These are phyloP conservation scores for Piprites chloris DNA, from an alignment of 2,113 vertebrate genomes.

Conservation along the genomic window DNA sequence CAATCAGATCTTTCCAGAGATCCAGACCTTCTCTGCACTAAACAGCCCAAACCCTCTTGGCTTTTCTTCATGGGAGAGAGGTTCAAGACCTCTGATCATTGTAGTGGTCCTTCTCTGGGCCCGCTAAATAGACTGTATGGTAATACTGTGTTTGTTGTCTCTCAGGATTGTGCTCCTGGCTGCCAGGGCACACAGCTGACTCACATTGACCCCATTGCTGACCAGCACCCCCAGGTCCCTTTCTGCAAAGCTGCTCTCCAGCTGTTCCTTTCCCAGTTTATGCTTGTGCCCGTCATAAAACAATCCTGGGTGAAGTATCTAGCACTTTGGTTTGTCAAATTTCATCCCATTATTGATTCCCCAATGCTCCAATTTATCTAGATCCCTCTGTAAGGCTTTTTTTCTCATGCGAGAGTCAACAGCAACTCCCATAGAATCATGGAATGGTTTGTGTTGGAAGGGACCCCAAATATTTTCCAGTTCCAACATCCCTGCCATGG, in stretches of 20 bases:
- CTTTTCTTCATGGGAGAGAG: neutral
- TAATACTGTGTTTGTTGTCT: neutral
- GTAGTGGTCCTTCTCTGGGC: neutral
- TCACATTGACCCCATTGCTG: neutral
- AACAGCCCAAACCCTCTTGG: neutral
- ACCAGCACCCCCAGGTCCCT: neutral
- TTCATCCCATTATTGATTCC: neutral
- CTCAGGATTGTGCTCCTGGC: neutral
- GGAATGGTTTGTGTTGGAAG: neutral
- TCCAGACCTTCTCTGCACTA: neutral
- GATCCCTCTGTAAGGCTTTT: neutral
- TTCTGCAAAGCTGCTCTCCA: neutral
- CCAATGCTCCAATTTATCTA: neutral
- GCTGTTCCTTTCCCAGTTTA: rapidly evolving
- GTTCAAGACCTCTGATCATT: neutral
- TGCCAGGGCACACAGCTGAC: neutral
- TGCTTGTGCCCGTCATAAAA: neutral
- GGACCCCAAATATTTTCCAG: neutral
- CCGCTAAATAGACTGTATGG: rapidly evolving
- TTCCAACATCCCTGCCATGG: neutral
- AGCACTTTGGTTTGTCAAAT: neutral
- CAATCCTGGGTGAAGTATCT: neutral
- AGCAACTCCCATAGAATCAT: rapidly evolving
- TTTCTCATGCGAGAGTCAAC: neutral
- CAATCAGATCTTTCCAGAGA: neutral